These are phyloP conservation scores for Protobothrops flavoviridis DNA, from an alignment of 2,113 vertebrate genomes.

Conservation along the genomic window DNA sequence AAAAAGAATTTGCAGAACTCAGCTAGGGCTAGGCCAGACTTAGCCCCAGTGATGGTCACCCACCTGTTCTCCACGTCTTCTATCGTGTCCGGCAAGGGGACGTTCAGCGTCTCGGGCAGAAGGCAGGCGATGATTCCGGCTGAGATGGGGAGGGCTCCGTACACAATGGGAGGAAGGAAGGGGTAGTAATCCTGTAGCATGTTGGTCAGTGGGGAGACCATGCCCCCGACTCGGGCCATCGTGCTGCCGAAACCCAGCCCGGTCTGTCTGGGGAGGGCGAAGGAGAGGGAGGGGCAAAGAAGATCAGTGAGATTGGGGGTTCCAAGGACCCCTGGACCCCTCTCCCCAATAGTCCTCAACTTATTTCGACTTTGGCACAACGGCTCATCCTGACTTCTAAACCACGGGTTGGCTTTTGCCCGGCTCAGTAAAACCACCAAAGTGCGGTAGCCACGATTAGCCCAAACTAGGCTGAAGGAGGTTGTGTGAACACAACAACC, in stretches of 20 bases:
- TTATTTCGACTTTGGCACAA: too few species aligned
- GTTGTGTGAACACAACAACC: too few species aligned
- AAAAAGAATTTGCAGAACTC: not conserved
- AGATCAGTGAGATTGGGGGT: not conserved
- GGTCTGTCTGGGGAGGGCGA: conserved; percentile 75
- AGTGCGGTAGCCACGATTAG: too few species aligned
- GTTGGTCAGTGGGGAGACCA: conserved; percentile 84
- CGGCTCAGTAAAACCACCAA: too few species aligned
- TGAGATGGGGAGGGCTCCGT: conserved; percentile 71
- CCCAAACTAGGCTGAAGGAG: too few species aligned
- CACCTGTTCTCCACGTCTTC: conserved; percentile 81
- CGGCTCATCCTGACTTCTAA: too few species aligned
- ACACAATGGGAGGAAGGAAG: conserved; percentile 79
- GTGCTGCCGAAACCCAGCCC: conserved; percentile 88
- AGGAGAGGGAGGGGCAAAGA: not conserved
- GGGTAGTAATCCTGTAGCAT: conserved; percentile 83
- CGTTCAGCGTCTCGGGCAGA: conserved; percentile 83
- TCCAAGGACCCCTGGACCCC: not conserved
- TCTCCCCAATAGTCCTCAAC: not conserved
- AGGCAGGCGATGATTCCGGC: conserved; percentile 71
- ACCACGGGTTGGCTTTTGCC: too few species aligned
- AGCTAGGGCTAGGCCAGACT: not conserved
- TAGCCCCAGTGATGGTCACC: accelerated
- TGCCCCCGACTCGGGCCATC: conserved; percentile 86
- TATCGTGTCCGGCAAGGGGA: conserved; percentile 82